Percentiles rank a stretch among this genome's conserved stretches.
Conservation (phyloP, 1,140 invertebrate genomes). For the Apis laboriosa region DNA sequence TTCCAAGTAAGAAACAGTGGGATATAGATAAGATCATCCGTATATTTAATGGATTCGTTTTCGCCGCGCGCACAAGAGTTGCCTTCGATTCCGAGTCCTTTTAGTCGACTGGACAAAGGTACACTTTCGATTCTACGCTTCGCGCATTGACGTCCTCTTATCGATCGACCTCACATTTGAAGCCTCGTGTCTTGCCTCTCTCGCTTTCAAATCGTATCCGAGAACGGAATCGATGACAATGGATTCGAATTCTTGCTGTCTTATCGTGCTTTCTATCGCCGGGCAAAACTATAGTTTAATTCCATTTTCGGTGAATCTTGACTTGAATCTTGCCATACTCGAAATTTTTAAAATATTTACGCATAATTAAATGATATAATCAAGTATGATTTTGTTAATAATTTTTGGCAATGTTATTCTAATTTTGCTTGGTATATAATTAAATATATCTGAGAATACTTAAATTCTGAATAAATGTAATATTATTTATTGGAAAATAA, state of each 20-base stretch:
- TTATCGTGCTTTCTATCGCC: constrained; percentile 58
- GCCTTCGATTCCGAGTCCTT: constrained; percentile 38
- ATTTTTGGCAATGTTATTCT: not conserved
- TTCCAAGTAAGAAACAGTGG: constrained; percentile 13
- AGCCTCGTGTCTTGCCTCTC: constrained; percentile 42
- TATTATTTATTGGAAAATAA: too few relatives aligned
- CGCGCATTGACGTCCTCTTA: constrained; percentile 50
- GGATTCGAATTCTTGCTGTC: constrained; percentile 19
- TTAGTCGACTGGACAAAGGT: constrained; percentile 45
- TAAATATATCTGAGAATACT: too few relatives aligned
- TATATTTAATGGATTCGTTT: constrained; percentile 33
- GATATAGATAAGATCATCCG: constrained; percentile 18
- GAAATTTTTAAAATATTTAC: constrained; percentile 15
- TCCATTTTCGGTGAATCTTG: constrained; percentile 5
- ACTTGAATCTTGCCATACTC: not conserved
- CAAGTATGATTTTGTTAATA: too few relatives aligned
- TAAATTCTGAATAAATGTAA: too few relatives aligned
- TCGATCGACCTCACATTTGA: constrained; percentile 53
- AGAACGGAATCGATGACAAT: constrained; percentile 47
- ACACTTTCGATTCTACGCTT: constrained; percentile 43
- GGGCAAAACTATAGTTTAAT: constrained; percentile 46
- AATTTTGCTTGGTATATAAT: too few relatives aligned
- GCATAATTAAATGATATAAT: constrained; percentile 22
- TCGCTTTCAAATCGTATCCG: constrained; percentile 36
- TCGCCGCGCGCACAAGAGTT: constrained; percentile 32